Percentiles rank a stretch among this genome's conserved stretches.
Evolutionary conservation across 92 coral and sea anemone genomes (phyloP).

Genomic region (Pocillopora grandis): DNA sequence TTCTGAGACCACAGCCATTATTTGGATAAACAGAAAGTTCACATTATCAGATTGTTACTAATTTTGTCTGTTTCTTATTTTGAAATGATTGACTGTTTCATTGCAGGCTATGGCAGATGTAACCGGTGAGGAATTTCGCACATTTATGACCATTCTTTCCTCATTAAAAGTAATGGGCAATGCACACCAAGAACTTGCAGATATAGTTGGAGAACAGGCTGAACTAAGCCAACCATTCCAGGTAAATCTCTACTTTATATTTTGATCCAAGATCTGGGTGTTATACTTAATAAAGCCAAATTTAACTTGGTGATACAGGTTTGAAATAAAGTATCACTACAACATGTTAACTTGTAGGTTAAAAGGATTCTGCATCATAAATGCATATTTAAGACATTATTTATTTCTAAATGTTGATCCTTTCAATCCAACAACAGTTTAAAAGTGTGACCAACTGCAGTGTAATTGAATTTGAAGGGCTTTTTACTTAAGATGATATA

Average conservation of each 20-base stretch:
- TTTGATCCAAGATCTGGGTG: neutral
- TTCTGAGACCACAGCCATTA: conserved; percentile 31
- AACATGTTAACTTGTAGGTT: neutral
- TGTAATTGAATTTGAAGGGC: no score
- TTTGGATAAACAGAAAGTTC: neutral
- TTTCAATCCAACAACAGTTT: no score
- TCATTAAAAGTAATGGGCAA: conserved; percentile 76
- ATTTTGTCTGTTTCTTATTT: neutral
- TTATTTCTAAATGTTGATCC: no score
- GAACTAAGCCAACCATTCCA: conserved; percentile 88
- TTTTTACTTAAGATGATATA: no score
- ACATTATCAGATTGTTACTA: neutral
- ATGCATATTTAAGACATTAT: no score
- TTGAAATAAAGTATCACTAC: no score
- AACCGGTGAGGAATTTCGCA: conserved; percentile 89
- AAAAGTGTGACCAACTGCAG: no score
- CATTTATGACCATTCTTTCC: conserved; percentile 82
- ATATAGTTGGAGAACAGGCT: conserved; percentile 91
- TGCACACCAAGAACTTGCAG: conserved; percentile 90
- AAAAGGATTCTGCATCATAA: no score
- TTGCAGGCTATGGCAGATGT: conserved; percentile 93
- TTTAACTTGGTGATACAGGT: no score
- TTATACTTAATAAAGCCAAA: no score
- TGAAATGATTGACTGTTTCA: neutral
- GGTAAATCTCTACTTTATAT: conserved; percentile 34